phyloP scores from a whole-genome alignment of 2,113 vertebrate genomes.

The Crypturellus undulatus region DNA sequence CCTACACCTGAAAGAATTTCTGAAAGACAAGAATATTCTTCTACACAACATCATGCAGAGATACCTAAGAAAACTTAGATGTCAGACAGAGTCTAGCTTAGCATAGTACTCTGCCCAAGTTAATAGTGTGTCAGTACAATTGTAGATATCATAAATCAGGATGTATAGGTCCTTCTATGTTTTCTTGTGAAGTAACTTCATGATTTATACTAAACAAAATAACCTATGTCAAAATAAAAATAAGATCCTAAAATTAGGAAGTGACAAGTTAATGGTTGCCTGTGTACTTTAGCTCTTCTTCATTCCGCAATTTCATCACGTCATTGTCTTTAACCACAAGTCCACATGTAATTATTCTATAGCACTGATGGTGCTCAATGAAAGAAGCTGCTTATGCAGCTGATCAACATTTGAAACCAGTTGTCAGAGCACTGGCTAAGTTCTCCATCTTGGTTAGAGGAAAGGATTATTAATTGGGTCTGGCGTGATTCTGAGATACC shows the following conservation, averaged over 20 bases:
- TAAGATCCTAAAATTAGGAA: background rate
- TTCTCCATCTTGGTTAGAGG: background rate
- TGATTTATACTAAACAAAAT: too few relatives aligned
- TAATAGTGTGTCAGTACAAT: background rate
- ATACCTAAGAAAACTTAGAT: background rate
- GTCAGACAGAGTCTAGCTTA: background rate
- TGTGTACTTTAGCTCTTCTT: background rate
- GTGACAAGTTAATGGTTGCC: background rate
- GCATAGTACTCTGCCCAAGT: background rate
- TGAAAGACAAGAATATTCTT: background rate
- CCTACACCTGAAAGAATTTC: background rate
- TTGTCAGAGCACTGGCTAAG: background rate
- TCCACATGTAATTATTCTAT: background rate
- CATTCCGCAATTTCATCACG: background rate
- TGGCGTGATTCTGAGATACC: background rate
- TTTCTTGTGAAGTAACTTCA: background rate
- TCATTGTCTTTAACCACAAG: background rate
- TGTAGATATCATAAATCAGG: background rate
- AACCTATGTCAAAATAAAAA: background rate
- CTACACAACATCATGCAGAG: background rate
- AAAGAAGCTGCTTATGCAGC: background rate
- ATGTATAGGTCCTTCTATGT: background rate
- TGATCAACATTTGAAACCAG: background rate
- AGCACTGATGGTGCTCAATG: background rate
- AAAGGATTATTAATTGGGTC: background rate